Evolutionary conservation across 2,888 invertebrate species (phyloP).

Genomic region (Pachymerium ferrugineum): DNA sequence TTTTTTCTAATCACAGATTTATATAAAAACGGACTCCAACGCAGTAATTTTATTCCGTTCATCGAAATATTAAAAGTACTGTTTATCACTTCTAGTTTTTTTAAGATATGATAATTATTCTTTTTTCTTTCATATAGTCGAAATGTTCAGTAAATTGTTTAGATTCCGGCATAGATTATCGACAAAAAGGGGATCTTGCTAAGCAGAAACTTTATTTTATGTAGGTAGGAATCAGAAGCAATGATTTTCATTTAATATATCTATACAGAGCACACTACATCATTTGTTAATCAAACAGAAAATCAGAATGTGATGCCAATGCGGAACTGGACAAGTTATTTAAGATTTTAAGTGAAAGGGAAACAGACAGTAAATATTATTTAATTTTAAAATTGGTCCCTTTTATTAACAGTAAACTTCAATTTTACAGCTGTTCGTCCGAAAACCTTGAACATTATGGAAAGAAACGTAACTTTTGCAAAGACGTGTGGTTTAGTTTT

Average conservation of each 20-base stretch:
- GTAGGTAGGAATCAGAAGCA: constrained; percentile 54
- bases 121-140: constrained; percentile 37
- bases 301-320: constrained; percentile 58
- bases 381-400: background rate
- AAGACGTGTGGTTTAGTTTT: constrained; percentile 88
- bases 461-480: constrained; percentile 77
- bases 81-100: too few relatives aligned
- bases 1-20: constrained; percentile 56
- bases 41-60: constrained; percentile 94
- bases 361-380: constrained; percentile 63
- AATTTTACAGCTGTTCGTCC: constrained; percentile 65
- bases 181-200: constrained; percentile 55
- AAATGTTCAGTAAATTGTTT: constrained; percentile 68
- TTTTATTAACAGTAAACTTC: too few relatives aligned
- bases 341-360: constrained; percentile 77
- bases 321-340: constrained; percentile 72
- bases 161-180: constrained; percentile 93
- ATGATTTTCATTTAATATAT: too few relatives aligned
- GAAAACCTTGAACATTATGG: constrained; percentile 79
- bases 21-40: constrained; percentile 95
- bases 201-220: constrained; percentile 68
- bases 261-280: too few relatives aligned
- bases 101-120: too few relatives aligned
- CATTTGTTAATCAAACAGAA: constrained; percentile 55
- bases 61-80: constrained; percentile 82